These are phyloP conservation scores for Catalaphyllia jardinei DNA, from an alignment of 64 coral and sea anemone species.

Conservation along the genomic window DNA sequence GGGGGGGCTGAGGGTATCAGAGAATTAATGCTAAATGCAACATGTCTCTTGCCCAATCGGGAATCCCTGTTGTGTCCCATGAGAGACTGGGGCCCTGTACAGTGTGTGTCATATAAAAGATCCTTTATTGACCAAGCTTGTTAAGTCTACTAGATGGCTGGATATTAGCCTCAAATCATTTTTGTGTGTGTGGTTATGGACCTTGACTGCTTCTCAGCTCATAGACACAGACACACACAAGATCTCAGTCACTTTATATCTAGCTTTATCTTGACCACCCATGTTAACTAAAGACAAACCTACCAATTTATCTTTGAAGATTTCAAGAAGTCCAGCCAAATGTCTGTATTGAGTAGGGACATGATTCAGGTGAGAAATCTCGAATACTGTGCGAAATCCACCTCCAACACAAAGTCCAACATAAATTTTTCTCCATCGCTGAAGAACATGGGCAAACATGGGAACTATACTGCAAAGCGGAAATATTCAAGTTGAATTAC, in stretches of 20 bases:
- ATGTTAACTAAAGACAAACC: not conserved
- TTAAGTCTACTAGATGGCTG: no score
- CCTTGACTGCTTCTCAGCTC: not conserved
- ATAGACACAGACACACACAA: no score
- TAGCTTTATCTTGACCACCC: no score
- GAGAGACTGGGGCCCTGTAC: no score
- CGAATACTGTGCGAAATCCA: slow-evolving; percentile 87
- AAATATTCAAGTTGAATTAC: not conserved
- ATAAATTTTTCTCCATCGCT: slow-evolving; percentile 88
- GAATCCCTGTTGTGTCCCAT: no score
- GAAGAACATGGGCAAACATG: slow-evolving; percentile 87
- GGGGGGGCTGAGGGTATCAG: no score
- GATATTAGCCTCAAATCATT: no score
- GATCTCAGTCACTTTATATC: no score
- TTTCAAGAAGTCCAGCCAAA: slow-evolving; percentile 89
- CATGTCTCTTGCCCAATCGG: no score
- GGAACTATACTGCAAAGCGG: slow-evolving; percentile 60
- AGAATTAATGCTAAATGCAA: no score
- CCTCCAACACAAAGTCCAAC: slow-evolving; percentile 88
- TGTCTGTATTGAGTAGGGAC: slow-evolving; percentile 83
- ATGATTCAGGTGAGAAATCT: slow-evolving; percentile 82
- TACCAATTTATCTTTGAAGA: slow-evolving; percentile 98
- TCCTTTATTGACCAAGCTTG: no score
- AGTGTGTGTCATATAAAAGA: no score
- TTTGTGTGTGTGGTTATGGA: not conserved